Evolutionary conservation across 2,888 invertebrate genomes (phyloP), one percentile per base, ranked within the genome.

Genomic region (Alentia gelatinosa): DNA sequence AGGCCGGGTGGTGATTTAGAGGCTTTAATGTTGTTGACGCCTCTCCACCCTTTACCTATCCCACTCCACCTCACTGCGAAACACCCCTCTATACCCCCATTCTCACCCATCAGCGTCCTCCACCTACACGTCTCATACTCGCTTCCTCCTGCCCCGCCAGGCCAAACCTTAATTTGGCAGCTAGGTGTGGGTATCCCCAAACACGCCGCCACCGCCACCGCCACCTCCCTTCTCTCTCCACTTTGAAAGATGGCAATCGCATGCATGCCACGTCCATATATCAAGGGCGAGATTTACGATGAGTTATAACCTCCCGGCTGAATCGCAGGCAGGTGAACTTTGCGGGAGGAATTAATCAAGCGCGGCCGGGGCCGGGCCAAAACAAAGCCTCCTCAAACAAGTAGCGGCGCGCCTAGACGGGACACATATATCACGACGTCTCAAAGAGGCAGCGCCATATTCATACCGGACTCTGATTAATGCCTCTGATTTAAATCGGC

Each of bases 301-400:
- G 86, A 86, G 86, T 47, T 86, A 86, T 86, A 86, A 86, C 86
- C 86, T 33, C 47, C 30, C 15, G 86, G 86, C 86, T 86, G 86
- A 86, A 86, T 86, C 86, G 86, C 86, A 86, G 50, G 86, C 86
- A 86, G 86, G 86, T 86, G 86, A 86, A 86, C 86, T 86, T 86
- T 86, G 86, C 86, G 30, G 50, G 47, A 30, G 86, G 86, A 86
- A 86, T 86, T 86, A 86, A 86, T 86, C 86, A 86, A 86, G 86
- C 50, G 12, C 68, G 83, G 47, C 86, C 30, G n/a, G 30, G 86
- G 86, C 86, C 86, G 47, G 33, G 30, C 30, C 86, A 86, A 86
- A 86, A 86, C 86, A 86, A 86, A 86, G 86, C 86, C 86, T 86
- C n/a, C 86, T 86, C 86, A 86, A 42, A 86, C 86, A 86, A 86